phyloP scores from a whole-genome alignment of 2,113 vertebrate species.

The Ophiodon elongatus region DNA sequence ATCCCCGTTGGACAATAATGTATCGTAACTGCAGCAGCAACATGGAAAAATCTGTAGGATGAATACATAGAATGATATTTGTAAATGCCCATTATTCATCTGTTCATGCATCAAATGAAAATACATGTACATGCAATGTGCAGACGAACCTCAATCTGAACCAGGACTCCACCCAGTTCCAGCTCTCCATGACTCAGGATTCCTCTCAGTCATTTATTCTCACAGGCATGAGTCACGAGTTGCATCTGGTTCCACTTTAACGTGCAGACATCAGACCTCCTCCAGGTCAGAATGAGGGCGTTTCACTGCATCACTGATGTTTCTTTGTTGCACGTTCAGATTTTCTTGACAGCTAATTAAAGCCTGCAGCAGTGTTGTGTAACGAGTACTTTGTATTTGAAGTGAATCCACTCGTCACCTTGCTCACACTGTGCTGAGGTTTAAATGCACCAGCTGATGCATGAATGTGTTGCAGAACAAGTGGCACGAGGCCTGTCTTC shows the following conservation, averaged over 20 bases:
- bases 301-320: too few species aligned
- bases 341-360: background rate
- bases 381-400: background rate
- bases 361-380: background rate
- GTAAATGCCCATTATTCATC: background rate
- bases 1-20: background rate
- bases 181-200: conserved; percentile 6
- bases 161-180: background rate
- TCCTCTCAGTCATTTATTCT: background rate
- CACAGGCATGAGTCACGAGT: background rate
- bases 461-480: background rate
- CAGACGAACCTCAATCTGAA: background rate
- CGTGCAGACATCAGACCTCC: too few species aligned
- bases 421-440: background rate
- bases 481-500: background rate
- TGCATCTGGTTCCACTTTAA: too few species aligned
- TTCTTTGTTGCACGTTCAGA: background rate
- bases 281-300: too few species aligned
- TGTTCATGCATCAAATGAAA: too few species aligned
- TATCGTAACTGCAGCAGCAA: background rate
- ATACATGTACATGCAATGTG: too few species aligned
- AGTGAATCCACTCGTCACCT: background rate
- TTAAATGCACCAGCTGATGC: too few species aligned
- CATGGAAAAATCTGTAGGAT: background rate
- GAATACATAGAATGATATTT: background rate